Evolutionary conservation across 2,113 vertebrate species (phyloP).

Genomic region (Scalopus aquaticus): DNA sequence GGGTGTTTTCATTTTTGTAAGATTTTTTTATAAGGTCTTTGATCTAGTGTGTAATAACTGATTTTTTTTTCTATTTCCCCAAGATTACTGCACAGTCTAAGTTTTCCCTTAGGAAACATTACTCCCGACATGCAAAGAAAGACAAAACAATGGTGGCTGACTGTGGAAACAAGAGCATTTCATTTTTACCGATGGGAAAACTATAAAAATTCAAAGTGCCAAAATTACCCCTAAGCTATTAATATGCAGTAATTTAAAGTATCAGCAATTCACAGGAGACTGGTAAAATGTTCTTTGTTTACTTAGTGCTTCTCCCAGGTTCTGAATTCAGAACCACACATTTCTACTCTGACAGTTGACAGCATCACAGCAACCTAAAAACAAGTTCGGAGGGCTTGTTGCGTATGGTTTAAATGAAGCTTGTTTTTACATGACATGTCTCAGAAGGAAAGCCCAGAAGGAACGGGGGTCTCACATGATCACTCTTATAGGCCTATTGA

Average conservation of each 20-base stretch:
- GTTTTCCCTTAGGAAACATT: slow-evolving; percentile 62
- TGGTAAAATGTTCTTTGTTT: slow-evolving; percentile 16
- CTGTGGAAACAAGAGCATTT: slow-evolving; percentile 47
- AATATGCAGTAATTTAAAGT: slow-evolving; percentile 43
- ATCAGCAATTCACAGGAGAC: slow-evolving; percentile 43
- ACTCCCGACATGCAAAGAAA: slow-evolving; percentile 45
- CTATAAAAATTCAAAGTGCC: slow-evolving; percentile 29
- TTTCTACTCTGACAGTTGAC: slow-evolving; percentile 45
- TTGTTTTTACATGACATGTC: slow-evolving; percentile 22
- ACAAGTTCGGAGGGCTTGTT: neutral
- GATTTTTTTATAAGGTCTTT: slow-evolving; percentile 52
- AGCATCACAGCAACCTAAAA: slow-evolving; percentile 55
- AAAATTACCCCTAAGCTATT: slow-evolving; percentile 37
- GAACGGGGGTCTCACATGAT: slow-evolving; percentile 3
- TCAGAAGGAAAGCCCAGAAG: slow-evolving; percentile 56
- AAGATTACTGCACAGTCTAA: slow-evolving; percentile 54
- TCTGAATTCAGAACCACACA: slow-evolving; percentile 56
- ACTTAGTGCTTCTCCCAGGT: slow-evolving; percentile 37
- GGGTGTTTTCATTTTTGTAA: slow-evolving; percentile 58
- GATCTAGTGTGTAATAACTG: slow-evolving; percentile 30
- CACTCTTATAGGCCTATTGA: slow-evolving; percentile 2
- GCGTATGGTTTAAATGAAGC: slow-evolving; percentile 44
- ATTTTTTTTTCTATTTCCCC: slow-evolving; percentile 41
- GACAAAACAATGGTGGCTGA: slow-evolving; percentile 54
- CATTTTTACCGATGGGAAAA: slow-evolving; percentile 53